A percentile compares a stretch with the other conserved stretches of the same genome.
phyloP scores from a whole-genome alignment of 2,888 invertebrate species.

The Ecliptopera silaceata region DNA sequence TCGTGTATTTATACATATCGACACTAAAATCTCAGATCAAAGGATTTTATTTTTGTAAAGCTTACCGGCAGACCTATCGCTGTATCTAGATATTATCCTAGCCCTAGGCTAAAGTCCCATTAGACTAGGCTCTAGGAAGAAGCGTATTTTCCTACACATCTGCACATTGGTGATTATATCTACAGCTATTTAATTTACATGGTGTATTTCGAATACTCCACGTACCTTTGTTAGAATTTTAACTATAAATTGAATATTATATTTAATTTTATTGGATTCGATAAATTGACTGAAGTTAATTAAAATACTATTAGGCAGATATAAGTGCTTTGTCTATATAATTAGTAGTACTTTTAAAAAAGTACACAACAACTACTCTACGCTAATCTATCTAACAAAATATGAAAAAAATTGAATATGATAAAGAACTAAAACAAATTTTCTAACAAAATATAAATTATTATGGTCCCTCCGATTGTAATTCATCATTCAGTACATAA shows the following conservation, averaged over 20 bases:
- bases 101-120: slow-evolving; percentile 12
- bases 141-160: slow-evolving; percentile 24
- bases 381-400: too few species aligned
- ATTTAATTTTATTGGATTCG: too few species aligned
- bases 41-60: slow-evolving; percentile 19
- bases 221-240: background rate
- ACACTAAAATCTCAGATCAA: slow-evolving; percentile 17
- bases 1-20: slow-evolving; percentile 18
- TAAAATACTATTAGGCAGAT: too few species aligned
- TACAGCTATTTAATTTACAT: slow-evolving; percentile 19
- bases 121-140: slow-evolving; percentile 25
- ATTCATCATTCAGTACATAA: too few species aligned
- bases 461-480: too few species aligned
- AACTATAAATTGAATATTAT: background rate
- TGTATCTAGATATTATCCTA: slow-evolving; percentile 36
- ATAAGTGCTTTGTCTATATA: too few species aligned
- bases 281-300: too few species aligned
- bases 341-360: too few species aligned
- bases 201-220: slow-evolving; percentile 11
- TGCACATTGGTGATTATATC: slow-evolving; percentile 25
- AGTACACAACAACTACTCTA: too few species aligned
- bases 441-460: too few species aligned
- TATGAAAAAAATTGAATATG: too few species aligned
- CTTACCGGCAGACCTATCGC: slow-evolving; percentile 25
- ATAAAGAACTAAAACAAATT: too few species aligned